Base-by-base conservation (phyloP, 30 jellyfish, hydroid and myxozoan genomes). In the Turritopsis rubra region DNA sequence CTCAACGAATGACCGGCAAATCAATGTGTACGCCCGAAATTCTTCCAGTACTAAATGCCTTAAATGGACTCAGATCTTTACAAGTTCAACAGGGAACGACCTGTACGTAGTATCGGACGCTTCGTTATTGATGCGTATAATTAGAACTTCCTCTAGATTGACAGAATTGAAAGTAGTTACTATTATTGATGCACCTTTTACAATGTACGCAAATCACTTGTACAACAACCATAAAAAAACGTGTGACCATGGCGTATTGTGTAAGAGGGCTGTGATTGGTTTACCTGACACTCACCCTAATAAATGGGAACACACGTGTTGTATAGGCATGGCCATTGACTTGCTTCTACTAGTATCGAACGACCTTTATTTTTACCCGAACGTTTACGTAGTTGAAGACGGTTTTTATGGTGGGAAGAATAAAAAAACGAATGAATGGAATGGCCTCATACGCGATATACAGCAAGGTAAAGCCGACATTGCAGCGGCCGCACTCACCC, bases 381-480 rank as follows among this genome's bases (percentile, higher is more conserved):
- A 86, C 25, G 25, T 90, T 23, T 83, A 86, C 83, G 65, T 86
- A 25, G 96, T 86, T 30, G 90, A 86, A 52, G 97, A 90, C 72
- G 97, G 97, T 16, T 73, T 21, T 53, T 90, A 90, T 65, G 97
- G 97, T 21, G 81, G 89, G 4, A 25, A 53, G 1, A 84, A 74
- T 1, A 79, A 88, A 30, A 23, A 27, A 19, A 74, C 82, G 24
- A 92, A 95, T 18, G 52, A 7, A 1, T 90, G 97, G 97, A 79
- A 83, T 66, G 97, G 97, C 7, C 74, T 86, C 84, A 82, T 90
- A 17, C 89, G 88, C 16, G 97, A 90, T 20, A 74, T 90, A 18
- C 81, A 78, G 8, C 65, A 25, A 26, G 87, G 86, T 4, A 82
- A 83, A 71, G 97, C 95, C 17, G 97, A 90, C 41, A 16, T 90